phyloP scores from a whole-genome alignment of 64 coral and sea anemone species.

The Stichodactyla helianthus region DNA sequence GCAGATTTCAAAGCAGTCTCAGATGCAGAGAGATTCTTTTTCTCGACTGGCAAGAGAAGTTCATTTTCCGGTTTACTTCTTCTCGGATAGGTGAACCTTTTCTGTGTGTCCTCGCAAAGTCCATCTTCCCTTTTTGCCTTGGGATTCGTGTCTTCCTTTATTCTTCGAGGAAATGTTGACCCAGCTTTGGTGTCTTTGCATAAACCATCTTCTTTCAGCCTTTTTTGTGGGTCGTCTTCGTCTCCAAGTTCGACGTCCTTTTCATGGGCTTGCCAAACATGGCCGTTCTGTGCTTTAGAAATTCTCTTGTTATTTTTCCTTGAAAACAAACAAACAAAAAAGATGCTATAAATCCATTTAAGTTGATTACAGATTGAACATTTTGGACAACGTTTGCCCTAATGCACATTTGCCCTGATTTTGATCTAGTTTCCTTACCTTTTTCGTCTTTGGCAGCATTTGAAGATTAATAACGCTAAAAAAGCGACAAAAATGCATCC shows the following conservation, averaged over 20 bases:
- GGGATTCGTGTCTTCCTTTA: not conserved
- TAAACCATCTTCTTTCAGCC: constrained; percentile 31
- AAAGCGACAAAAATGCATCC: not conserved
- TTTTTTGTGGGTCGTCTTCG: not conserved
- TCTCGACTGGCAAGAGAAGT: not conserved
- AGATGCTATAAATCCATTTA: too few species aligned
- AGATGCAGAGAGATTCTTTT: not conserved
- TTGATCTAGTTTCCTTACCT: not conserved
- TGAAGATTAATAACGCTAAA: not conserved
- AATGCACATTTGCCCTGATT: too few species aligned
- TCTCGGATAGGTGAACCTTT: not conserved
- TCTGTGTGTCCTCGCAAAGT: not conserved
- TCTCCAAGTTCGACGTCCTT: not conserved
- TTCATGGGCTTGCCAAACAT: constrained; percentile 15
- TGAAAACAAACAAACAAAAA: not conserved
- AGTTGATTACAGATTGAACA: too few species aligned
- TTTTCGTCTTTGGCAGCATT: not conserved
- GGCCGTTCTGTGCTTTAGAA: constrained; percentile 1
- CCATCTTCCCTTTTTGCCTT: not conserved
- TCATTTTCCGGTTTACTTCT: not conserved
- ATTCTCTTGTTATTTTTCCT: not conserved
- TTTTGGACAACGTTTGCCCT: too few species aligned
- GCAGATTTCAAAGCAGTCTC: not conserved
- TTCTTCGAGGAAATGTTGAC: not conserved
- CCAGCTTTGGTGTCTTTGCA: constrained; percentile 27